Base-by-base conservation (phyloP, 2,113 vertebrate genomes). In the Colossoma macropomum region DNA sequence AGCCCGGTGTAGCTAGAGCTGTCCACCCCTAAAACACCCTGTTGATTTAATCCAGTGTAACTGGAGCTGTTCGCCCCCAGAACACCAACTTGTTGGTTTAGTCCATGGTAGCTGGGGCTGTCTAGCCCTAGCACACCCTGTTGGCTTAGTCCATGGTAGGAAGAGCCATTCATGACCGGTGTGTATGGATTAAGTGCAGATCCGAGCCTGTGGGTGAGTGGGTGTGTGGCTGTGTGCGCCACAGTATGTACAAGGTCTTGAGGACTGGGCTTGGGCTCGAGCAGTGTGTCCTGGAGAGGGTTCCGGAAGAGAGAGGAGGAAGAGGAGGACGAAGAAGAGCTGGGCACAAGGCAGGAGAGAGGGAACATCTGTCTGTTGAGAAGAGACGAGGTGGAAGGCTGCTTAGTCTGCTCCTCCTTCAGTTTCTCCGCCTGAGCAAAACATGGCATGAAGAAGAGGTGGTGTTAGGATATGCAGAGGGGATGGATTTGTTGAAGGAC, bases 331-430 rank as follows among this genome's bases (percentile, higher is more conserved):
- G 94, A 94, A 76, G 94, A 86, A 68, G 94, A 92, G 15, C 93
- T 89, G 68, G 96, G 94, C 69, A 96, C 96, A n/a, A 96, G 92
- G 83, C 94, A 95, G 77, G 94, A 95, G 66, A 93, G 84, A 23
- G 94, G 94, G 80, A 97, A 96, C 93, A 98, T 95, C 88, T 96
- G 95, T 87, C 96, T 95, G 66, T 95, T 96, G 89, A 97, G 94
- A 23, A 98, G 92, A 0, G 97, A 96, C 0, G 95, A 96, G 5
- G 95, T 91, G 0, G 94, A 91, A 69, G 94, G 93, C 90, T 63
- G 82, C 63, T 95, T 96, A 92, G 91, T 96, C 89, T 96, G 96
- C 76, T 97, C 96, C 0, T 96, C 96, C 88, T 96, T 96, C 83
- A 96, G 91, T 90, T 97, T 97, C 91, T 98, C 97, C 6, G 96